Percentiles rank a stretch among this genome's conserved stretches.
Evolutionary conservation across 2,113 vertebrate species (phyloP).

Genomic region (Nycticebus coucang): DNA sequence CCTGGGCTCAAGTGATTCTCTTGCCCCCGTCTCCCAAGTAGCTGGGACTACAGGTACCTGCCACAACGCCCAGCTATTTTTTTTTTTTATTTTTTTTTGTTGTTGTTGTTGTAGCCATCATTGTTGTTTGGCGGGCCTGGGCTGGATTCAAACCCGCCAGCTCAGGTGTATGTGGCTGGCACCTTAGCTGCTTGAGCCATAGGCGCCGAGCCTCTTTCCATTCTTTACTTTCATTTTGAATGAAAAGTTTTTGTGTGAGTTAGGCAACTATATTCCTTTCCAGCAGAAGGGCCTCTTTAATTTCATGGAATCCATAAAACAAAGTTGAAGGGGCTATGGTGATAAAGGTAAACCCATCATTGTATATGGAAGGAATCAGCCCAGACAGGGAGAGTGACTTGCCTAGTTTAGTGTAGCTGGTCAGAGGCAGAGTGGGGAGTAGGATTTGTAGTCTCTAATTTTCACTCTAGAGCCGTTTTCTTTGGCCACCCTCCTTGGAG

Average conservation of each 20-base stretch:
- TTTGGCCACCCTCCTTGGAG: not conserved
- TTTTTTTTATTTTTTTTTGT: no score
- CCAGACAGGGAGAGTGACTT: not conserved
- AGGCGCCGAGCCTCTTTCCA: not conserved
- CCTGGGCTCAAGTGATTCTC: no score
- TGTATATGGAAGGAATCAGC: not conserved
- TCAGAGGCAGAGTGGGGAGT: not conserved
- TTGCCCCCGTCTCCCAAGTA: no score
- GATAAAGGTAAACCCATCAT: not conserved
- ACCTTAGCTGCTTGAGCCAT: no score
- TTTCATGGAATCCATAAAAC: not conserved
- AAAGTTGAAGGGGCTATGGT: not conserved
- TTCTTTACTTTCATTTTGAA: slow-evolving; percentile 53
- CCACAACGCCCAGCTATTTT: no score
- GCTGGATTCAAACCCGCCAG: no score
- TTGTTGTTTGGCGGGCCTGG: no score
- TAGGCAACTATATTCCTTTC: not conserved
- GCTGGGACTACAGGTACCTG: no score
- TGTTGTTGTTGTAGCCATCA: no score
- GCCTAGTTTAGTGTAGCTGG: not conserved
- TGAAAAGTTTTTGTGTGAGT: not conserved
- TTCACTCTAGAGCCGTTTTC: not conserved
- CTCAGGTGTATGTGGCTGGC: no score
- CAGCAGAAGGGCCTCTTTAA: not conserved
- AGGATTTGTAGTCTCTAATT: not conserved